Evolutionary conservation across 2,888 invertebrate species (phyloP), one percentile per base, ranked within the genome.

Genomic region (Cryptocheilus praepositus): DNA sequence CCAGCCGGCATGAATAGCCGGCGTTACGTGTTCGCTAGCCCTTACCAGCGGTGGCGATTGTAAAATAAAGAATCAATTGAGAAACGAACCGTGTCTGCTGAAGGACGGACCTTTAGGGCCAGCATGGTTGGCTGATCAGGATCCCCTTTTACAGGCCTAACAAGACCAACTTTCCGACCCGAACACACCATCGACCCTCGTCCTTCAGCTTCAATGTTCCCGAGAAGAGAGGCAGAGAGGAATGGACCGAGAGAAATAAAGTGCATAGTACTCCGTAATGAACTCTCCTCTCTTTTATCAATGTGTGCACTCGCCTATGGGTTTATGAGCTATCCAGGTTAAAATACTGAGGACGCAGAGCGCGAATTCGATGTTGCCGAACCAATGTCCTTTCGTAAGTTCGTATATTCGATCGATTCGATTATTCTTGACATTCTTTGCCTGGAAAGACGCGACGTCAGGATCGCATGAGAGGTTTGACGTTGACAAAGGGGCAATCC

Each of bases 31-130:
- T 7, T 36, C 16, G 49, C 11, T 16, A 8, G 16, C 49, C 49
- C 49, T 49, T 46, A 11, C 46, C 46, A 15, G 16, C 49, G 69
- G 72, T 71, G 76, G 79, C 80, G 77, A 85, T 87, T 88, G 87
- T 87, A 87, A 87, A 87, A 87, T 88, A 87, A 88, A 88, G 88
- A 88, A 88, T 88, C 86, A 87, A 88, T 88, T 79, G 88, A 82
- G 86, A 86, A 87, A 88, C 88, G 87, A 88, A 86, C 87, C 87
- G 84, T 86, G 83, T 76, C 83, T 75, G 72, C 65, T 59, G 78
- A 73, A 78, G 77, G 70, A 78, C 82, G 83, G 74, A 80, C 80
- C 79, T 81, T 79, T 80, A 77, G 81, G 79, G 77, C 77, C 71
- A 56, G 72, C 77, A 85, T 81, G 87, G 81, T 83, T 85, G 81